Conservation (phyloP, 2,113 vertebrate species). For the Pipra filicauda region DNA sequence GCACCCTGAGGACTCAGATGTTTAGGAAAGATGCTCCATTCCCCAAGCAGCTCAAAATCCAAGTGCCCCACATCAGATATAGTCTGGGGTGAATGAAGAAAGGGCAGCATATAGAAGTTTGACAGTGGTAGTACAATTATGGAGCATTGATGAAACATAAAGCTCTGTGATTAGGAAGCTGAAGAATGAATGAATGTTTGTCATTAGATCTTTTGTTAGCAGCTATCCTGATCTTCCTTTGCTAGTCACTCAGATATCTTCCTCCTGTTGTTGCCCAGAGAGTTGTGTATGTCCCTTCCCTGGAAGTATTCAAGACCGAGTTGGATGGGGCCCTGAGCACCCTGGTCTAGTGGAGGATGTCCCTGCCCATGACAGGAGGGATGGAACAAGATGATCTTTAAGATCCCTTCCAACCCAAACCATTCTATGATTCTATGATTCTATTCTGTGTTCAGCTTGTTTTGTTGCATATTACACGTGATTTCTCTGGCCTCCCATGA, state of each 20-base stretch:
- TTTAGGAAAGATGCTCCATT: neutral
- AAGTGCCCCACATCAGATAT: neutral
- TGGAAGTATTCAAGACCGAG: neutral
- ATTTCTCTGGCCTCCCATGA: neutral
- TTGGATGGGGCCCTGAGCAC: neutral
- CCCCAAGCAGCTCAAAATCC: neutral
- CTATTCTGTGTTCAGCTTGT: neutral
- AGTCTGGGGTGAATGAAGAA: neutral
- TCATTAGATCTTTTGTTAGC: neutral
- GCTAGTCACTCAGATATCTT: neutral
- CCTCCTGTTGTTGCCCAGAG: neutral
- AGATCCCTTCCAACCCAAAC: neutral
- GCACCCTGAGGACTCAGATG: neutral
- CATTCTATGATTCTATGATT: neutral
- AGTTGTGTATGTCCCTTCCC: neutral
- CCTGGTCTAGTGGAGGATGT: neutral
- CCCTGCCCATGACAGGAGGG: neutral
- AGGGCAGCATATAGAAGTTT: neutral
- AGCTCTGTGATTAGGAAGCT: neutral
- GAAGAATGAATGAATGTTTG: neutral
- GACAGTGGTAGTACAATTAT: neutral
- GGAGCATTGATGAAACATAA: rapidly evolving
- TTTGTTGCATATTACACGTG: neutral
- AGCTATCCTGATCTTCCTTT: neutral
- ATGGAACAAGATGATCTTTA: neutral